Percentiles rank a stretch among this genome's conserved stretches.
Evolutionary conservation across 2,888 invertebrate genomes (phyloP).

Genomic region (Archips crataeganus): DNA sequence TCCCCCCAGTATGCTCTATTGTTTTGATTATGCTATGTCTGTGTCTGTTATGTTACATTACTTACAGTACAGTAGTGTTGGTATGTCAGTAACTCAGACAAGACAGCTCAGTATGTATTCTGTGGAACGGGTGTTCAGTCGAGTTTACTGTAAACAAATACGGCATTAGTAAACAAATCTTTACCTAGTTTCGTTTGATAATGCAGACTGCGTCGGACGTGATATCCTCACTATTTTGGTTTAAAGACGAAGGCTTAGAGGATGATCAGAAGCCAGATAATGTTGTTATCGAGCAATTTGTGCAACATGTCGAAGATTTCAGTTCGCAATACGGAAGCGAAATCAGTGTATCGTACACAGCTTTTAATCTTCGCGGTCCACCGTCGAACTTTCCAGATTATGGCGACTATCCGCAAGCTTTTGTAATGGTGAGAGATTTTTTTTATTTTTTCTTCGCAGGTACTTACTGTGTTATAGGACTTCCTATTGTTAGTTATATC

Average conservation of each 20-base stretch:
- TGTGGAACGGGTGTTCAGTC: neutral
- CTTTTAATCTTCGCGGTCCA: slow-evolving; percentile 93
- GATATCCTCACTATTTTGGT: slow-evolving; percentile 76
- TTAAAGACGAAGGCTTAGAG: slow-evolving; percentile 66
- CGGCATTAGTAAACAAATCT: slow-evolving; percentile 31
- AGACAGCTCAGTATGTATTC: too few relatives aligned
- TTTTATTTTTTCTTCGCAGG: neutral
- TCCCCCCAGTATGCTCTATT: too few relatives aligned
- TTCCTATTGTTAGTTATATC: slow-evolving; percentile 4
- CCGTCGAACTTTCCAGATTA: slow-evolving; percentile 95
- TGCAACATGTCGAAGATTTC: slow-evolving; percentile 91
- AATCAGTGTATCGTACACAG: slow-evolving; percentile 95
- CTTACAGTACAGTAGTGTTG: too few relatives aligned
- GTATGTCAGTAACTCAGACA: too few relatives aligned
- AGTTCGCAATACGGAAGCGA: slow-evolving; percentile 96
- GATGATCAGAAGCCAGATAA: slow-evolving; percentile 72
- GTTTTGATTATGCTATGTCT: too few relatives aligned
- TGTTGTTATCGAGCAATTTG: slow-evolving; percentile 91
- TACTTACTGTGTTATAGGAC: neutral
- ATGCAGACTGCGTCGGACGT: slow-evolving; percentile 80
- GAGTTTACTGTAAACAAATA: slow-evolving; percentile 31
- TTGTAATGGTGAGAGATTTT: slow-evolving; percentile 90
- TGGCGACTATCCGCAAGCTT: slow-evolving; percentile 96
- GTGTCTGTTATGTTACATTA: too few relatives aligned
- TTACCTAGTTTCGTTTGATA: slow-evolving; percentile 43